A percentile compares a stretch with the other conserved stretches of the same genome.
Conservation (phyloP, 2,113 vertebrate species). For the Budorcas taxicolor region DNA sequence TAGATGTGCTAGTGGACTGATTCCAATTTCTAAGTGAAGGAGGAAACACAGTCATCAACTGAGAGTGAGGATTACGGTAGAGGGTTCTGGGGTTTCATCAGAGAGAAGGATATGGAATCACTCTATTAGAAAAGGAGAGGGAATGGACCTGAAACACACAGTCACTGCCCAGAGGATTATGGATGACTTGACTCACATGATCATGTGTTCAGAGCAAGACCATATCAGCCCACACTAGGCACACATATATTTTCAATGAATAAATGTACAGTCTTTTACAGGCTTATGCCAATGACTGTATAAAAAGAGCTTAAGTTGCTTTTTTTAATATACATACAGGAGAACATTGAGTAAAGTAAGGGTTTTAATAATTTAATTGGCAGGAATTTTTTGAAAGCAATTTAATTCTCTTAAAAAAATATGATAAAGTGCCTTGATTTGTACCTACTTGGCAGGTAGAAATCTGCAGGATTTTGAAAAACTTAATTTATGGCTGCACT, state of each 20-base stretch:
- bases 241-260: neutral
- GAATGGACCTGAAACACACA: neutral
- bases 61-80: neutral
- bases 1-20: neutral
- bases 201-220: neutral
- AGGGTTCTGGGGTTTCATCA: neutral
- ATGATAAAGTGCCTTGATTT: neutral
- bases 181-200: neutral
- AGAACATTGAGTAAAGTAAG: neutral
- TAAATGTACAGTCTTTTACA: neutral
- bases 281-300: neutral
- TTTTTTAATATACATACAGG: neutral
- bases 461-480: neutral
- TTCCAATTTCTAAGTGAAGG: neutral
- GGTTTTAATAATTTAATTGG: neutral
- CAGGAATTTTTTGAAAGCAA: neutral
- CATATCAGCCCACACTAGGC: neutral
- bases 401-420: neutral
- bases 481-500: neutral
- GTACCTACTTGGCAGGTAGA: neutral
- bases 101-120: neutral
- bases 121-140: neutral
- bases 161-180: neutral
- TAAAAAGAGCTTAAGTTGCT: neutral
- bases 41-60: neutral